These are phyloP conservation scores for Selene dorsalis DNA, from an alignment of 2,797 vertebrate genomes.

Conservation along the genomic window DNA sequence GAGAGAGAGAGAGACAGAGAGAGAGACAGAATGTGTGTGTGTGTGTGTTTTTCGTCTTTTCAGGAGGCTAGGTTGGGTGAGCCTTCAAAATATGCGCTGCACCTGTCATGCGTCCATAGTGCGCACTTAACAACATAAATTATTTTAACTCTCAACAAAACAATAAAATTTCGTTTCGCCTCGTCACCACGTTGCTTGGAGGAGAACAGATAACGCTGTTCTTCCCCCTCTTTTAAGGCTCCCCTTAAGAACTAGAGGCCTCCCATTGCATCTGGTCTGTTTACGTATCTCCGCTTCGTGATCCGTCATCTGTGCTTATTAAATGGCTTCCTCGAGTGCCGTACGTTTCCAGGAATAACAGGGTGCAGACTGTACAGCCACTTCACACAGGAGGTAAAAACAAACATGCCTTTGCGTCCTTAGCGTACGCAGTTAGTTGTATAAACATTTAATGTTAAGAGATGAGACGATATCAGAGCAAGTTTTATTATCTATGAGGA, in stretches of 20 bases:
- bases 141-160: constrained; percentile 68
- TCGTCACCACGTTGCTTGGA: constrained; percentile 33
- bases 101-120: constrained; percentile 75
- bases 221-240: constrained; percentile 40
- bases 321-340: constrained; percentile 64
- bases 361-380: constrained; percentile 50
- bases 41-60: constrained; percentile 70
- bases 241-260: constrained; percentile 61
- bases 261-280: constrained; percentile 52
- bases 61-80: constrained; percentile 61
- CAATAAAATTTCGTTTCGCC: constrained; percentile 50
- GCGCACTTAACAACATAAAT: constrained; percentile 75
- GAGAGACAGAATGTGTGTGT: constrained; percentile 28
- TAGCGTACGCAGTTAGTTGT: constrained; percentile 11
- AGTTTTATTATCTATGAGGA: neutral
- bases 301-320: constrained; percentile 69
- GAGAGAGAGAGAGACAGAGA: neutral
- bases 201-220: constrained; percentile 39
- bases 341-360: constrained; percentile 73
- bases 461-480: neutral
- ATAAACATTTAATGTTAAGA: constrained; percentile 11
- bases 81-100: constrained; percentile 72
- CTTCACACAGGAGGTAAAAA: constrained; percentile 51
- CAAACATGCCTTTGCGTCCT: constrained; percentile 40
- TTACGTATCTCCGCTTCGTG: constrained; percentile 63